Evolutionary conservation across 2,888 invertebrate genomes (phyloP), one percentile per base, ranked within the genome.

Genomic region (Temnothorax rugatulus): DNA sequence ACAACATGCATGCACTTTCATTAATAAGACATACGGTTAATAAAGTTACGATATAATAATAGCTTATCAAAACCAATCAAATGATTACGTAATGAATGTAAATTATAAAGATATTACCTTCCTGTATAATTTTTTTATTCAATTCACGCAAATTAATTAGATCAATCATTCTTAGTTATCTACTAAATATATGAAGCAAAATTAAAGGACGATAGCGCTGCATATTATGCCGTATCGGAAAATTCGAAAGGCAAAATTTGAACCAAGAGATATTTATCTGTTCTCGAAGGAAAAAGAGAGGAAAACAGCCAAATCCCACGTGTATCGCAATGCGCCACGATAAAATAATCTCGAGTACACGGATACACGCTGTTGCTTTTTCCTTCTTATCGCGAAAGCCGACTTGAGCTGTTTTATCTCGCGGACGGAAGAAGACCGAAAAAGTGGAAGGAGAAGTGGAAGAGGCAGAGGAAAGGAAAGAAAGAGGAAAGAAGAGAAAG

Each of bases 391-490:
- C 73, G 50, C 73, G 47, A 47, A 47, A 81, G 79, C 73, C 73
- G 73, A 38, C 71, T 79, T 81, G 79, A 68, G 83, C 74, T 79
- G 84, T 83, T 88, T 83, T 87, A 75, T 38, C 63, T 64, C 34
- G 69, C 75, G 41, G 61, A 69, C 63, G 68, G n/a, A 38, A 75
- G 69, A 71, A 83, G 63, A 25, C 5, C 3, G n/a, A 50, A 64
- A 54, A n/a, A 29, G 59, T 29, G 61, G 9, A 11, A 11, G 15
- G 11, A 11, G 29, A 9, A 34, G 1, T 2, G 34, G 4, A 5
- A 7, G 47, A 29, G 54, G 5, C 13, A 13, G 41, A 82, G 64
- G n/a, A 11, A 54, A 52, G 29, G 29, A n/a, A n/a, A n/a, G 66
- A 34, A 25, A 47, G 2, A 15, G 13, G 34, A 34, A 52, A 4